Base-by-base conservation (phyloP, 2,888 invertebrate genomes). In the Xanthia togata region DNA sequence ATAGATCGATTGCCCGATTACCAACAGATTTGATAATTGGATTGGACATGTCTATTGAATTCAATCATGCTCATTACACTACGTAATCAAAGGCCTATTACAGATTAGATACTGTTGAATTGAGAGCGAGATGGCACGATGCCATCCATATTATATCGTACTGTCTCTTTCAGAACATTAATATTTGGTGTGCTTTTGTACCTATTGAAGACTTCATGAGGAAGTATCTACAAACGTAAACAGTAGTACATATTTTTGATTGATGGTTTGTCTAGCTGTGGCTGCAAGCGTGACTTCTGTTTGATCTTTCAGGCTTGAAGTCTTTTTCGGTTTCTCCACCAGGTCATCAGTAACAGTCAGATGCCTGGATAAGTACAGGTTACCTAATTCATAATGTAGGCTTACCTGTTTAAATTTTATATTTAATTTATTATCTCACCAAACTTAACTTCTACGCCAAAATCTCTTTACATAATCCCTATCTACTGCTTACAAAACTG, bases 31-130 rank as follows among this genome's bases (percentile, higher is more conserved):
- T 47, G 60, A 47, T 60, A 26, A 26, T n/a, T 71, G 55, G 47
- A 83, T 70, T 47, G 60, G 59, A 65, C 53, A 26, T 59, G 57
- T 65, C 73, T 72, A 84, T 81, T 81, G 12, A 81, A 59, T 57
- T 81, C 57, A 47, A 38, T 31, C n/a, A 53, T 35, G 38, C 47
- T 62, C 64, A 77, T 70, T 81, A 77, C 62, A 69, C 31, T 60
- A 50, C 20, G 44, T 81, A 74, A 74, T 83, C 81, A 84, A 83
- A 77, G 57, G 44, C 41, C 0, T 55, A 26, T 57, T 53, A 74
- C 20, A 60, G 47, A 11, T 26, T 50, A 55, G 14, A 60, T 60
- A 20, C 9, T 57, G 14, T 17, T 44, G 31, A 20, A 78, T 68
- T 68, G 14, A 53, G 23, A 63, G 20, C 4, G 53, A 67, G n/a